Base-by-base conservation (phyloP, 2,888 invertebrate genomes). In the Ormyrus rosae region DNA sequence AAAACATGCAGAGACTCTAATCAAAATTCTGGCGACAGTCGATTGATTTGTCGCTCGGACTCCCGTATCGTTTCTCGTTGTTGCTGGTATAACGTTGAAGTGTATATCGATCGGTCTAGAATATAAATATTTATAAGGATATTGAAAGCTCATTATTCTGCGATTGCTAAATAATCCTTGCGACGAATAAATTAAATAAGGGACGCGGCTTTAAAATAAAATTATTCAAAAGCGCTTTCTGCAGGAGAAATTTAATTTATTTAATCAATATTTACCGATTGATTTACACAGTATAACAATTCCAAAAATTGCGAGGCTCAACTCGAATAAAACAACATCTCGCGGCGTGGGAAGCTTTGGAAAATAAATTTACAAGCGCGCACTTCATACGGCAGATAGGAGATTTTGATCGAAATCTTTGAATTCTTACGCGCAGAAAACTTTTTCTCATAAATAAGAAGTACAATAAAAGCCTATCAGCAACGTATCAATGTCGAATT, bases 61-160 rank as follows among this genome's bases (percentile, higher is more conserved):
- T 56, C 34, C 11, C 56, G 55, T 56, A 55, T 65, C 71, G 45
- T 65, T 64, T 46, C 64, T 80, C 53, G 50, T 65, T 71, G 58
- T 19, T 34, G 50, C 13, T 46, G 48, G 63, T 60, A 67, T 50
- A 61, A 63, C 58, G 68, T 64, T 13, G 48, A 45, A 53, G 13
- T 51, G 5, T 9, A 45, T 80, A 74, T 80, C 74, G 74, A 74
- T 70, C 74, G 58, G 10, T 51, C 48, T 45, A 58, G 45, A 34
- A 48, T 51, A 72, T 84, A 84, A 83, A 84, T 84, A 83, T 84
- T 83, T 81, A 82, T 73, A 70, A 78, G 80, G 69, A 60, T 73
- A 83, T 83, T 78, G 83, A 82, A 83, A 83, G 80, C 84, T 83
- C 83, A 84, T 85, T 84, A 85, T 83, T 85, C 70, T 65, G 83